These are phyloP conservation scores for Drosophila miranda DNA, from an alignment of 1,140 invertebrate genomes.

Conservation along the genomic window DNA sequence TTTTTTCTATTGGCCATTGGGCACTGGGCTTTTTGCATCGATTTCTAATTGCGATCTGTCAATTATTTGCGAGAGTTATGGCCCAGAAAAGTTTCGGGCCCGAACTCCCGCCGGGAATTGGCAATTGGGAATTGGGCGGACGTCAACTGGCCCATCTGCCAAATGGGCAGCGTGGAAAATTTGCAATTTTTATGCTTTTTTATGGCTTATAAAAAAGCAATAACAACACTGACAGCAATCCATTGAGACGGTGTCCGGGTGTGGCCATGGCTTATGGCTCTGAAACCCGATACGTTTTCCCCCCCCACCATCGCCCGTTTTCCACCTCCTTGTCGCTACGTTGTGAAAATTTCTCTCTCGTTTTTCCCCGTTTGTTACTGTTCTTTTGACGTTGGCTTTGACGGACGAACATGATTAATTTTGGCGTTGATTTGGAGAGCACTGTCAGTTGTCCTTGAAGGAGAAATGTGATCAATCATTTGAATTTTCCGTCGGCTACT, in stretches of 20 bases:
- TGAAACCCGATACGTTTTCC: conserved; percentile 26
- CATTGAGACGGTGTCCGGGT: conserved; percentile 2
- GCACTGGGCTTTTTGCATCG: conserved; percentile 58
- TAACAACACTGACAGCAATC: conserved; percentile 55
- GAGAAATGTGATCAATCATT: conserved; percentile 66
- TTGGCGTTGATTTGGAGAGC: conserved; percentile 40
- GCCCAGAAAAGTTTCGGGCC: conserved; percentile 31
- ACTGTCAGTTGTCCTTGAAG: conserved; percentile 30
- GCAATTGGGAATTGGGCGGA: neutral
- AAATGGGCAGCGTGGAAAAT: conserved; percentile 65
- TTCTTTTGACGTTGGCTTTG: conserved; percentile 15
- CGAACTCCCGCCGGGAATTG: conserved; percentile 41
- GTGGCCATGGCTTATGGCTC: too few relatives aligned
- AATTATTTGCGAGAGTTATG: conserved; percentile 67
- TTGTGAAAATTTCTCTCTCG: neutral
- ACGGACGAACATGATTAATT: conserved; percentile 70
- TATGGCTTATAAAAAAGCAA: conserved; percentile 79
- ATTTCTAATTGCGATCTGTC: conserved; percentile 79
- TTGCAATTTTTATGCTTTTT: conserved; percentile 67
- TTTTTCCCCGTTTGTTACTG: neutral
- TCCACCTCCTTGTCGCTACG: neutral
- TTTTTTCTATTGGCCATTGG: conserved; percentile 49
- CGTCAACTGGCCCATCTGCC: conserved; percentile 71
- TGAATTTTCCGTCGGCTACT: conserved; percentile 38
- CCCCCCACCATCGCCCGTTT: conserved; percentile 8